phyloP scores from a whole-genome alignment of 2,888 invertebrate genomes.

The Lochmaea crataegi region DNA sequence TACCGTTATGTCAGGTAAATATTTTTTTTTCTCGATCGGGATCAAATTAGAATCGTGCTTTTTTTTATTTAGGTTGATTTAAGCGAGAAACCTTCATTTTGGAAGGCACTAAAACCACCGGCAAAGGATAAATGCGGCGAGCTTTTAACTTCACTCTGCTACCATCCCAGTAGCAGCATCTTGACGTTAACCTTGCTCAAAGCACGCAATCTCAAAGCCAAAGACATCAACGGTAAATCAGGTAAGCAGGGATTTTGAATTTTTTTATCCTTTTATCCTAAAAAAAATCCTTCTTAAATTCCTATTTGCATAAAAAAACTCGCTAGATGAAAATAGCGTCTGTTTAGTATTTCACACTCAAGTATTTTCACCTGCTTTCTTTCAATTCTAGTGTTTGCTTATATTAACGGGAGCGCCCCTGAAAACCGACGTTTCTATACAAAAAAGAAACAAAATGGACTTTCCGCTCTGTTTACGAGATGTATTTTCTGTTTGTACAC shows the following conservation, averaged over 20 bases:
- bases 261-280: too few relatives aligned
- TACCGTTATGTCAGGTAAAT: slow-evolving; percentile 89
- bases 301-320: too few relatives aligned
- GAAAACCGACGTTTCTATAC: not conserved
- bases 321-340: not conserved
- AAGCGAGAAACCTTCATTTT: slow-evolving; percentile 93
- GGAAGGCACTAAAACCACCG: slow-evolving; percentile 92
- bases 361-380: not conserved
- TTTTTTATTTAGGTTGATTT: slow-evolving; percentile 79
- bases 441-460: too few relatives aligned
- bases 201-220: slow-evolving; percentile 93
- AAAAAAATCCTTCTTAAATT: too few relatives aligned
- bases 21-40: not conserved
- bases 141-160: slow-evolving; percentile 90
- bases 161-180: slow-evolving; percentile 95
- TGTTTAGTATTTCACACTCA: not conserved
- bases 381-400: slow-evolving; percentile 5
- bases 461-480: slow-evolving; percentile 15
- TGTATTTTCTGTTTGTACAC: slow-evolving; percentile 12
- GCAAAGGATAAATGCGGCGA: slow-evolving; percentile 95
- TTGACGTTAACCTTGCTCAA: slow-evolving; percentile 91
- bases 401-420: slow-evolving; percentile 7
- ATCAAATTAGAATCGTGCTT: not conserved
- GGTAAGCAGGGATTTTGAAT: slow-evolving; percentile 68
- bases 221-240: slow-evolving; percentile 96